Percentiles rank a stretch among this genome's conserved stretches.
These are phyloP conservation scores for Eulemur mongoz DNA, from an alignment of 2,797 vertebrate genomes.

Conservation along the genomic window DNA sequence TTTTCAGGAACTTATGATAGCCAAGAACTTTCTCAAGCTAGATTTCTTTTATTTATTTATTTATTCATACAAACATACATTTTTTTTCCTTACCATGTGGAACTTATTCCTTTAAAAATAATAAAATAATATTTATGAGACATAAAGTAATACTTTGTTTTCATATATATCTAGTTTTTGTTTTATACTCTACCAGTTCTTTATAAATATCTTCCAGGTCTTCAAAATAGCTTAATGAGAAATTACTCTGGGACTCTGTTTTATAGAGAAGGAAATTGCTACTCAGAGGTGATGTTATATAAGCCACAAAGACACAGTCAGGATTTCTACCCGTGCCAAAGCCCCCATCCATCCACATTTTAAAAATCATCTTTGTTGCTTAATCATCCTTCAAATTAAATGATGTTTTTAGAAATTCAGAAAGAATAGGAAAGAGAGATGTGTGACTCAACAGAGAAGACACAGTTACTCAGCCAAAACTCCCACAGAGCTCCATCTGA, in stretches of 20 bases:
- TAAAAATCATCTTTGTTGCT: neutral
- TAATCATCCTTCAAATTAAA: constrained; percentile 33
- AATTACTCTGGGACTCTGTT: neutral
- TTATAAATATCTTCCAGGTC: neutral
- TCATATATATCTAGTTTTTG: neutral
- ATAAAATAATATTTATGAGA: neutral
- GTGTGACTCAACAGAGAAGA: neutral
- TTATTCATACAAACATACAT: neutral
- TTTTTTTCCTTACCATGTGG: neutral
- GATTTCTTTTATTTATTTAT: neutral
- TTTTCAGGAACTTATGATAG: neutral
- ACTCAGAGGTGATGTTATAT: neutral
- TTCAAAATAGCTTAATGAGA: constrained; percentile 38
- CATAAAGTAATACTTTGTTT: neutral
- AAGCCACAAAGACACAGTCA: neutral
- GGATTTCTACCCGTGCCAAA: neutral
- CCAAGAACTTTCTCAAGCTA: neutral
- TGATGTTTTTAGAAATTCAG: neutral
- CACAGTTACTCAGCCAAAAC: neutral
- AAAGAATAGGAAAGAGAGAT: neutral
- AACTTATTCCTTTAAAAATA: neutral
- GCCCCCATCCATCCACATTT: neutral
- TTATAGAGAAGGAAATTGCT: neutral
- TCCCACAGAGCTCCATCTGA: neutral
- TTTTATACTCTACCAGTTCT: neutral